Base-by-base conservation (phyloP, 2,113 vertebrate species). In the Helogale parvula region DNA sequence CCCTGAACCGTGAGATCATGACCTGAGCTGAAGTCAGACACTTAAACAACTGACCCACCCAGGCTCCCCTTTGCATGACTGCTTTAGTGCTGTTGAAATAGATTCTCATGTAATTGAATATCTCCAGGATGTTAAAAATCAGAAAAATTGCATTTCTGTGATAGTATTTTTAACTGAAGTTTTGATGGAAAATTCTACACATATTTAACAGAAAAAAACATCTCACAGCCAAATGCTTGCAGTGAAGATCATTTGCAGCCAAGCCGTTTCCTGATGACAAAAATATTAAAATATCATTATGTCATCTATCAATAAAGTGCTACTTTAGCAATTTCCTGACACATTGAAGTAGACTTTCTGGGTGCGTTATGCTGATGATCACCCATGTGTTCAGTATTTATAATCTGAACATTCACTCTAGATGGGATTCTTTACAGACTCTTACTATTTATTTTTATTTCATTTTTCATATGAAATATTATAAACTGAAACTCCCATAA, bases 161-260 rank as follows among this genome's bases (percentile, higher is more conserved):
- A 65, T 88, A 4, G 2, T 96, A 35, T 97, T 65, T 66, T 81
- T 88, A 96, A 93, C 0, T 1, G 4, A 41, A 35, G 95, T 57
- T 97, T 97, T 93, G 90, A 84, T 94, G 65, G 16, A 38, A 97
- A 63, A 12, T n/a, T 94, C 97, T 12, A 93, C 31, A 57, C 87
- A 87, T 96, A 47, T 88, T 72, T 82, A 83, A 41, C 41, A 41
- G 90, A 71, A 19, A 83, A 80, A 10, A 69, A 2, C 2, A 86
- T 93, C n/a, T 94, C 45, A 63, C 6, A 94, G 12, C 6, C 60
- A 66, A 82, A 82, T 90, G 19, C 0, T 91, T 87, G 3, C 3
- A 33, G 38, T 81, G 17, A 47, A 3, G 60, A 47, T 88, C 17
- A 47, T 85, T 97, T 98, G 41, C 13, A 97, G 72, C 80, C 8